Base-by-base conservation (phyloP, 2,888 invertebrate species). In the Xestia c-nigrum region DNA sequence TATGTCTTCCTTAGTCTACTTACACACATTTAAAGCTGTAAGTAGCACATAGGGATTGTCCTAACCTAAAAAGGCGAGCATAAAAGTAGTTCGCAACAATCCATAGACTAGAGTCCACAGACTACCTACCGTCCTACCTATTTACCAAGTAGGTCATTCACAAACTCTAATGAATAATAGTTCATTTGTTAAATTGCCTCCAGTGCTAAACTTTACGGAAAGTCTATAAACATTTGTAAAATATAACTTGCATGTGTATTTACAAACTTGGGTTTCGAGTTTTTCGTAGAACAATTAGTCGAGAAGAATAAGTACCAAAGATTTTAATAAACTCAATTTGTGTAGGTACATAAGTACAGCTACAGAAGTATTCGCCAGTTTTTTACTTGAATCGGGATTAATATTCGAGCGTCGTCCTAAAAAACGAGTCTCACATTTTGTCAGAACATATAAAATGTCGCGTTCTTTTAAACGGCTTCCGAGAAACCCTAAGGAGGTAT, bases 121-220 rank as follows among this genome's bases (percentile, higher is more conserved):
- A 50, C 73, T 57, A 57, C 5, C 24, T n/a, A 55, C 55, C 24
- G 14, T 12, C 24, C 24, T 57, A 71, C 24, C 63, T 76, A 66
- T 67, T 79, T 72, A 71, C 63, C 9, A 78, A 82, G 74, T 85
- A 74, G 85, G 87, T 86, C 67, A 77, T 81, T 79, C 64, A 70
- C 76, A 77, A 73, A 52, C 64, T n/a, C n/a, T 77, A 79, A 82
- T 80, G 72, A 63, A 72, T 71, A 74, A 74, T 43, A 46, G 64
- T 77, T 74, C 70, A 81, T 82, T 87, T 72, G 31, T 63, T 80
- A 82, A 78, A 87, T 87, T 72, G 52, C 70, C 14, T 68, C 71
- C 31, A 73, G 50, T 59, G 57, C 63, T 19, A 52, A 10, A 24
- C 14, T 61, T 14, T 64, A 24, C n/a, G 43, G 12, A 65, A 74